phyloP scores from a whole-genome alignment of 1,140 invertebrate species.

The Zaprionus africanus region DNA sequence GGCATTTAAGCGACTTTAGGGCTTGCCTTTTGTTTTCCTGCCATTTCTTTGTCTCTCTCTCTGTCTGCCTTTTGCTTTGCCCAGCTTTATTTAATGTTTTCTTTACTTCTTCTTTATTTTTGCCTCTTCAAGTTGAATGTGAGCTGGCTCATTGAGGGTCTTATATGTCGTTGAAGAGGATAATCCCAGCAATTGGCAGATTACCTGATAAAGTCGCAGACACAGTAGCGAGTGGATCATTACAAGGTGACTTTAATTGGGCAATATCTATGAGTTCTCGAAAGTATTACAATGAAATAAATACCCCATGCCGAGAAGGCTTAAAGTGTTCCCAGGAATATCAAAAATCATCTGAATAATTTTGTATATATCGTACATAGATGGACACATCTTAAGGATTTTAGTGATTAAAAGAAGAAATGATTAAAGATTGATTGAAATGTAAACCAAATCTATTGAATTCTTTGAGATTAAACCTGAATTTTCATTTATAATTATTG shows the following conservation, averaged over 20 bases:
- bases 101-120: not conserved
- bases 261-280: not conserved
- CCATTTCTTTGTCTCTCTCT: conserved; percentile 31
- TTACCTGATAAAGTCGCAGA: conserved; percentile 44
- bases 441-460: not conserved
- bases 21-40: conserved; percentile 44
- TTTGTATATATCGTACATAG: not conserved
- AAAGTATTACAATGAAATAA: conserved; percentile 1
- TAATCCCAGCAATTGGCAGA: conserved; percentile 18
- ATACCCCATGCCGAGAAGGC: not conserved
- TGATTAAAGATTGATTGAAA: no score
- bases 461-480: not conserved
- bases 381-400: not conserved
- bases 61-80: not conserved
- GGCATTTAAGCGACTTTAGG: conserved; percentile 65
- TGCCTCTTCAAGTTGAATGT: conserved; percentile 9
- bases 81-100: not conserved
- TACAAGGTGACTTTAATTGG: conserved; percentile 9
- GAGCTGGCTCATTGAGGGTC: conserved; percentile 36
- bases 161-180: conserved; percentile 48
- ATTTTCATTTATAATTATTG: no score
- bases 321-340: not conserved
- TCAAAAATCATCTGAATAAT: not conserved
- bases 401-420: no score
- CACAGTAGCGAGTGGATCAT: conserved; percentile 26